Base-by-base conservation (phyloP, 2,797 vertebrate species). In the Spondyliosoma cantharus region DNA sequence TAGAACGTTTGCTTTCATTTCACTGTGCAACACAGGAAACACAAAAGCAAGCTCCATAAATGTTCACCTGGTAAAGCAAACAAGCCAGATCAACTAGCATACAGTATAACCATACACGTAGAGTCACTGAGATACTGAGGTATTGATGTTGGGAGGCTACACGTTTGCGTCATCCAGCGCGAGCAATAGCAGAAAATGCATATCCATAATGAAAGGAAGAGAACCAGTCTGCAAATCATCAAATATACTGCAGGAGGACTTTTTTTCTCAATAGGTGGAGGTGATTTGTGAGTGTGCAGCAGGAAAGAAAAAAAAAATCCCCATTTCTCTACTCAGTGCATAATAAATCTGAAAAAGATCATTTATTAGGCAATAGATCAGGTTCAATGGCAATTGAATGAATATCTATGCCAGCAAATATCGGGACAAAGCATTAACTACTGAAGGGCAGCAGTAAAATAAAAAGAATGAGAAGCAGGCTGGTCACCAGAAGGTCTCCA, bases 331-430 rank as follows among this genome's bases (percentile, higher is more conserved):
- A 50, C 63, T 63, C 43, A 19, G 74, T 81, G 25, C 49, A 62
- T 50, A 80, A 88, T 81, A 66, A 72, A 89, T 91, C 72, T 78
- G 45, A 90, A 82, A 71, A 52, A 70, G 62, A 59, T 52, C 81
- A 85, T 85, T 86, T 80, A 86, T 54, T 65, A 43, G 27, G 50
- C 22, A 49, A 58, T 16, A 74, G 24, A 83, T 73, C 59, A 66
- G 46, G 63, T 73, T 78, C 54, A 79, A 37, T 52, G 29, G 22
- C 49, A 49, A 74, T 68, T 37, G 66, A 57, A 22, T 27, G 58
- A 81, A 76, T n/a, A 61, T 22, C 13, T 19, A 25, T 14, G 27
- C 19, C 13, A 20, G 5, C 32, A 60, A 68, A 53, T 43, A 84
- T 50, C 43, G 24, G 49, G 58, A 73, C 48, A 53, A 80, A 62